Evolutionary conservation across 2,797 vertebrate species (phyloP).

Genomic region (Pseudochirops corinnae): DNA sequence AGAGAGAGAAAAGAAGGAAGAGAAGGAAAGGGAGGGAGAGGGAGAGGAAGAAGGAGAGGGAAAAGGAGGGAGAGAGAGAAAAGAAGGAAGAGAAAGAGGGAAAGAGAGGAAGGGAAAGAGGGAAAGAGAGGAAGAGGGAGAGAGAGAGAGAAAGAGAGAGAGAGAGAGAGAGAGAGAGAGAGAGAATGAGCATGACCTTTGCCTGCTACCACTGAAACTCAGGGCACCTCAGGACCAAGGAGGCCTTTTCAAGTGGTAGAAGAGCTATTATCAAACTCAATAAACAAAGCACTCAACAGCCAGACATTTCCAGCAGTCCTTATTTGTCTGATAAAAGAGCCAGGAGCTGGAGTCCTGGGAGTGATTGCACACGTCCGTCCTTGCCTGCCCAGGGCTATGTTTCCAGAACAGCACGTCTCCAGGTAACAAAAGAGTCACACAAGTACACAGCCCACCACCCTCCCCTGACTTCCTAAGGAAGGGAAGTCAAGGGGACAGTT

Average conservation of each 20-base stretch:
- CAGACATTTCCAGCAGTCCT: not conserved
- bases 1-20: no score
- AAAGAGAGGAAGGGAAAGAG: accelerated
- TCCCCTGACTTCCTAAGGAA: conserved; percentile 8
- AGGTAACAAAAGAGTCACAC: not conserved
- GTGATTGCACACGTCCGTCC: not conserved
- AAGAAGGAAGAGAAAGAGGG: not conserved
- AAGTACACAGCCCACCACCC: not conserved
- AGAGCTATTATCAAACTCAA: not conserved
- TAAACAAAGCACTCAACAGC: not conserved
- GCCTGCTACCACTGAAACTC: not conserved
- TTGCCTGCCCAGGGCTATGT: not conserved
- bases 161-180: no score
- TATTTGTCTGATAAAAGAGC: not conserved
- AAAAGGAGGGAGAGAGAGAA: not conserved
- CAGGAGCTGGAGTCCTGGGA: not conserved
- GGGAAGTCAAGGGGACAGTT: not conserved
- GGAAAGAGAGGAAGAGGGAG: not conserved
- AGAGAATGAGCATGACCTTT: not conserved
- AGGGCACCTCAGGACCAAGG: not conserved
- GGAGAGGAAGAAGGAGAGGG: no score
- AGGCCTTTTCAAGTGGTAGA: not conserved
- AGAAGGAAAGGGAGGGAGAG: no score
- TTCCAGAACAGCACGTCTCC: not conserved
- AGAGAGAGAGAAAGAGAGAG: not conserved